Evolutionary conservation across 2,797 vertebrate species (phyloP), one percentile per base, ranked within the genome.

Genomic region (Labroides dimidiatus): DNA sequence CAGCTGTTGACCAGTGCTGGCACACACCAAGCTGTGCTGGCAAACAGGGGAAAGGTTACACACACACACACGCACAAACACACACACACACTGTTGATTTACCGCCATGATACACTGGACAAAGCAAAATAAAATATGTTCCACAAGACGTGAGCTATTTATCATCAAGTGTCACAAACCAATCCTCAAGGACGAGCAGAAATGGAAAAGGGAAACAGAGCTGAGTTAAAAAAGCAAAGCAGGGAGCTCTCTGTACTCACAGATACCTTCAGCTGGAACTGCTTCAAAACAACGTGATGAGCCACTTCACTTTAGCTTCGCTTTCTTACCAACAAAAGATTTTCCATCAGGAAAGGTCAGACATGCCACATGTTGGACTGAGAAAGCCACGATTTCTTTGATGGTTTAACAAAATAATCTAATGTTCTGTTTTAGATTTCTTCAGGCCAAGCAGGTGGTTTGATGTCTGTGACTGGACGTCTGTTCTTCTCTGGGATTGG

Each of bases 121-220:
- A 90, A 79, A 83, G 84, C 72, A 66, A 90, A 90, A 91, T 89
- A 85, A 90, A 91, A 90, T 88, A 89, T 91, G 88, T 81, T 88
- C 69, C 74, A 70, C 8, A 13, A 66, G 76, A 87, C 80, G 74
- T 74, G 52, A 72, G 73, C 59, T 73, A 92, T 92, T 84, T 75
- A 84, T 91, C 88, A 86, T 79, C 45, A 81, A 37, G 69, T 81
- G 80, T 83, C 90, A 88, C 82, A 84, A 85, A 91, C 76, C 86
- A 89, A 91, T 91, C 89, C 87, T 86, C 84, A 87, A 90, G 89
- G 85, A 91, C 85, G 69, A 77, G 71, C 62, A 86, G 47, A 81
- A 77, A 86, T 78, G 89, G 79, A 75, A 84, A 79, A 85, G 45
- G 50, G 53, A 59, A 50, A 74, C 12, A 53, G 64, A 49, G 49